Conservation (phyloP, 2,113 vertebrate species). For the Anoplopoma fimbria region DNA sequence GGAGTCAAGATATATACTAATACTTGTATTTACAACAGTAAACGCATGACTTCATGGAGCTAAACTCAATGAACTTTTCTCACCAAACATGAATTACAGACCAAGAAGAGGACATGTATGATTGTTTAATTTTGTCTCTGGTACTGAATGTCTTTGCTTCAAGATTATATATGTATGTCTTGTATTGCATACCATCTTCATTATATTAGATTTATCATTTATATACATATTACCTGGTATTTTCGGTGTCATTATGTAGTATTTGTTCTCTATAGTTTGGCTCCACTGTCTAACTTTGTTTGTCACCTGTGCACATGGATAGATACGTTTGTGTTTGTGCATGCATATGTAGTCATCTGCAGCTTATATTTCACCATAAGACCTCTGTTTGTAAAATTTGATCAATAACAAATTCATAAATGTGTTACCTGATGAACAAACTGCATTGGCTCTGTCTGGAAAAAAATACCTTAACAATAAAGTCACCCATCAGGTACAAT, state of each 20-base stretch:
- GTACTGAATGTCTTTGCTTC: slow-evolving; percentile 15
- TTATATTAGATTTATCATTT: not conserved
- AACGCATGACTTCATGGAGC: slow-evolving; percentile 30
- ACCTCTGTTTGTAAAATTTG: not conserved
- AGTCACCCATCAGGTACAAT: slow-evolving; percentile 9
- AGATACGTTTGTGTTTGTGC: slow-evolving; percentile 15
- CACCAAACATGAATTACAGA: not conserved
- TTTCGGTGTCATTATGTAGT: slow-evolving; percentile 3
- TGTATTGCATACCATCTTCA: not conserved
- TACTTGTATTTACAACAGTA: slow-evolving; percentile 20
- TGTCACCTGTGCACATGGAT: slow-evolving; percentile 21
- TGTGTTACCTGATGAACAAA: slow-evolving; percentile 6
- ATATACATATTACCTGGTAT: not conserved
- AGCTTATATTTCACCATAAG: not conserved
- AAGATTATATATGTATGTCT: not conserved
- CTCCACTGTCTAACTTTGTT: not conserved
- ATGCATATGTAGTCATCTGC: not conserved
- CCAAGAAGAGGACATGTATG: not conserved
- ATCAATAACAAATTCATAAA: slow-evolving; percentile 14
- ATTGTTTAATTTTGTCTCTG: slow-evolving; percentile 3
- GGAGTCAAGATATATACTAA: too few relatives aligned
- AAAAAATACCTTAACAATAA: slow-evolving; percentile 38
- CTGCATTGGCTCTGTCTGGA: slow-evolving; percentile 7
- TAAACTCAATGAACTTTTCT: slow-evolving; percentile 35
- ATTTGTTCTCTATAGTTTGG: not conserved